phyloP scores from a whole-genome alignment of 2,113 vertebrate genomes.

The Clarias macrocephalus region DNA sequence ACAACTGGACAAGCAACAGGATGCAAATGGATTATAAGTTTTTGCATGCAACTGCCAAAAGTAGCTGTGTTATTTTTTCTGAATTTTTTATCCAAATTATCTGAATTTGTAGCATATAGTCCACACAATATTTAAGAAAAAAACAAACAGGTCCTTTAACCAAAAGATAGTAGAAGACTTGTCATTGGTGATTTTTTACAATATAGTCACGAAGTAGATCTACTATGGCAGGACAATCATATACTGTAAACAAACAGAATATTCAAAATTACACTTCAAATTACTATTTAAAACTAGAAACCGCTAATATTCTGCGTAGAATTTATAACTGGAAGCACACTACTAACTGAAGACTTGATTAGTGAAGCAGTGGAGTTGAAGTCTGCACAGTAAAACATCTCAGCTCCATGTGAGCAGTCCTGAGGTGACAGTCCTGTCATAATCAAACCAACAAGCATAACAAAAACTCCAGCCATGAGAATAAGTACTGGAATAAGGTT shows the following conservation, averaged over 20 bases:
- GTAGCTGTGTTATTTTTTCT: background rate
- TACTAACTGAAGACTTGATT: conserved; percentile 65
- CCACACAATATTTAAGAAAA: background rate
- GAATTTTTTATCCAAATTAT: too few relatives aligned
- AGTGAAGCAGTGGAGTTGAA: conserved; percentile 71
- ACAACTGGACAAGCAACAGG: conserved; percentile 2
- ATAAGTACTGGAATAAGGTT: conserved; percentile 78
- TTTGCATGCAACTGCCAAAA: background rate
- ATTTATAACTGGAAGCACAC: conserved; percentile 29
- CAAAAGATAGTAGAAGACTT: background rate
- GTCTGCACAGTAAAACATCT: conserved; percentile 88
- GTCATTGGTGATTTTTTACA: background rate
- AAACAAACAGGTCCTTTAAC: background rate
- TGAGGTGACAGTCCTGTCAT: conserved; percentile 80
- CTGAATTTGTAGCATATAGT: background rate
- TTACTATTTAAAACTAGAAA: background rate
- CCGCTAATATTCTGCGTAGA: conserved; percentile 33
- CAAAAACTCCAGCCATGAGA: conserved; percentile 77
- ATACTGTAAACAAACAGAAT: background rate
- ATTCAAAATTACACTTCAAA: background rate
- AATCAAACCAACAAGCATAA: conserved; percentile 83
- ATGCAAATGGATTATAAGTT: background rate
- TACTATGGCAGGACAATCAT: background rate
- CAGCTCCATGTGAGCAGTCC: conserved; percentile 86
- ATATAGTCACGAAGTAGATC: background rate